Conservation (phyloP, 2,113 vertebrate genomes). For the Syrmaticus mikado region DNA sequence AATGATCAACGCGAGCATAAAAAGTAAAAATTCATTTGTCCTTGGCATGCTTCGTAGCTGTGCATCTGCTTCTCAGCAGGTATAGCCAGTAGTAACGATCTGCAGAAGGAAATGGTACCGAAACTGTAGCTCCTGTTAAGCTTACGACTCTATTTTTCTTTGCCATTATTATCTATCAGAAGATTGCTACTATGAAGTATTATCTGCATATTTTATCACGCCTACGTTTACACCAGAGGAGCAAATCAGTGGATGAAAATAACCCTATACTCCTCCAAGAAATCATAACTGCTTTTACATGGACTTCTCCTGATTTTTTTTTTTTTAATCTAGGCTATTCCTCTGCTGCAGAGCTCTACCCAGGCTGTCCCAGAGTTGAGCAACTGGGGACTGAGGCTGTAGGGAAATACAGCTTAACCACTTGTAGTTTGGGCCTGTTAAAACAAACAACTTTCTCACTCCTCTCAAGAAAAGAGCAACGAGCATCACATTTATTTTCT, state of each 20-base stretch:
- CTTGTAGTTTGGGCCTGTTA: not conserved
- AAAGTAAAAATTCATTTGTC: not conserved
- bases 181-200: conserved; percentile 28
- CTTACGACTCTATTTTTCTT: not conserved
- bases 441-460: not conserved
- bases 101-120: not conserved
- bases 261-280: not conserved
- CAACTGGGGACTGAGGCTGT: not conserved
- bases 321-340: conserved; percentile 17
- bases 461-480: not conserved
- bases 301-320: not conserved
- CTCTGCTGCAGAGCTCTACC: not conserved
- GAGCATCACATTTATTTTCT: not conserved
- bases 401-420: not conserved
- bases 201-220: conserved; percentile 11
- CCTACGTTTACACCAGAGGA: not conserved
- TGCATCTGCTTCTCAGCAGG: not conserved
- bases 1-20: not conserved
- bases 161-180: conserved; percentile 11
- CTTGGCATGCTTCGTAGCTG: not conserved
- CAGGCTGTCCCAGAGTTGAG: not conserved
- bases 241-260: not conserved
- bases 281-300: not conserved
- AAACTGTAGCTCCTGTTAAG: not conserved
- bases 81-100: not conserved